Conservation (phyloP, 2,113 vertebrate species). For the Dryoscopus gambensis region DNA sequence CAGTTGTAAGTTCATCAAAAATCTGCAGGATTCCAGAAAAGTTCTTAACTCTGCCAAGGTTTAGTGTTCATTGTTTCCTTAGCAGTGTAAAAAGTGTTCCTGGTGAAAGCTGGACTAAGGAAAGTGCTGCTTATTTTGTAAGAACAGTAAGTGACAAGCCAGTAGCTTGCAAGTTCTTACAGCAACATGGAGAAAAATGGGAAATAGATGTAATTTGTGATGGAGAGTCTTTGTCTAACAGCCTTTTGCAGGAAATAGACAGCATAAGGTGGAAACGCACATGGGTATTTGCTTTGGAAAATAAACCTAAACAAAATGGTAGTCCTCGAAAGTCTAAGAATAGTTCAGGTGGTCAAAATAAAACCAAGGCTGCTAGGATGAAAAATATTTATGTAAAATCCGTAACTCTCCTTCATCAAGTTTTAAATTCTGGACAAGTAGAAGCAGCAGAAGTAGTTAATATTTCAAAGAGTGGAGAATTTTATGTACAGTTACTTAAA, state of each 20-base stretch:
- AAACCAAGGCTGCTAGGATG: background rate
- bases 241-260: constrained; percentile 14
- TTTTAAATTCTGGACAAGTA: constrained; percentile 59
- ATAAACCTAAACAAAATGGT: background rate
- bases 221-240: constrained; percentile 34
- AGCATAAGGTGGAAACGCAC: background rate
- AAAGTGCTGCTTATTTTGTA: constrained; percentile 60
- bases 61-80: constrained; percentile 78
- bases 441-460: constrained; percentile 67
- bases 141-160: constrained; percentile 57
- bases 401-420: background rate
- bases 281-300: background rate
- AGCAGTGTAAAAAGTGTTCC: constrained; percentile 41
- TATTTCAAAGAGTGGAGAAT: constrained; percentile 63
- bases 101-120: constrained; percentile 20
- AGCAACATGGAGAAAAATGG: constrained; percentile 70
- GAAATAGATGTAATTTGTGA: constrained; percentile 72
- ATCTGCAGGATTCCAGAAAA: constrained; percentile 64
- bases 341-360: background rate
- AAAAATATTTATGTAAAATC: background rate
- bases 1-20: constrained; percentile 67
- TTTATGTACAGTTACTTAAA: constrained; percentile 72
- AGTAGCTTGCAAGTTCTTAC: constrained; percentile 79
- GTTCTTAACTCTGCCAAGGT: constrained; percentile 71
- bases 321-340: background rate